Evolutionary conservation across 2,888 invertebrate genomes (phyloP).

Genomic region (Oegoconia quadripuncta): DNA sequence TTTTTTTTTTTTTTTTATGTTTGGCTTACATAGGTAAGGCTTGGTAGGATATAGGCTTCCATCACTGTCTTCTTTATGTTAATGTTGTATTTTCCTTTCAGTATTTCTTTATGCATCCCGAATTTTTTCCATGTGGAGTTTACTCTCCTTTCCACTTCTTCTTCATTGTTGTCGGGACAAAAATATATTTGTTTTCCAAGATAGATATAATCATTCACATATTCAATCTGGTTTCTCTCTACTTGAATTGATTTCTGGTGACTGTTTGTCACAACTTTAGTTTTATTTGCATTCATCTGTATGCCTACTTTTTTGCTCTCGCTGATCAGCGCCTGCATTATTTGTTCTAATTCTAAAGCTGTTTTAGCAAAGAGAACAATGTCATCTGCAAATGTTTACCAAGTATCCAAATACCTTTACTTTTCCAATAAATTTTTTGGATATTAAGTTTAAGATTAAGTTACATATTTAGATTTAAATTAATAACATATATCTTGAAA

Average conservation of each 20-base stretch:
- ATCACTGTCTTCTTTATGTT: background rate
- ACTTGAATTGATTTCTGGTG: background rate
- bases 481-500: no score
- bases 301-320: background rate
- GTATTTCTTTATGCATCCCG: background rate
- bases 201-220: background rate
- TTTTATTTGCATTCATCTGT: background rate
- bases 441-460: no score
- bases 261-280: background rate
- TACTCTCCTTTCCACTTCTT: background rate
- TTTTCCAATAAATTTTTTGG: no score
- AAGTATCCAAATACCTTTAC: no score
- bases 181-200: background rate
- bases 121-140: background rate
- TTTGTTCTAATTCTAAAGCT: no score
- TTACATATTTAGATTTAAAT: no score
- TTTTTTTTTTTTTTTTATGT: no score
- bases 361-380: no score
- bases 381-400: no score
- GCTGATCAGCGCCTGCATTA: no score
- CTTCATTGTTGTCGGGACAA: background rate
- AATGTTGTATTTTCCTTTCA: background rate
- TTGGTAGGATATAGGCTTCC: no score
- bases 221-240: background rate
- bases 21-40: no score